Base-by-base conservation (phyloP, 2,888 invertebrate species). In the Glaucopsyche alexis region DNA sequence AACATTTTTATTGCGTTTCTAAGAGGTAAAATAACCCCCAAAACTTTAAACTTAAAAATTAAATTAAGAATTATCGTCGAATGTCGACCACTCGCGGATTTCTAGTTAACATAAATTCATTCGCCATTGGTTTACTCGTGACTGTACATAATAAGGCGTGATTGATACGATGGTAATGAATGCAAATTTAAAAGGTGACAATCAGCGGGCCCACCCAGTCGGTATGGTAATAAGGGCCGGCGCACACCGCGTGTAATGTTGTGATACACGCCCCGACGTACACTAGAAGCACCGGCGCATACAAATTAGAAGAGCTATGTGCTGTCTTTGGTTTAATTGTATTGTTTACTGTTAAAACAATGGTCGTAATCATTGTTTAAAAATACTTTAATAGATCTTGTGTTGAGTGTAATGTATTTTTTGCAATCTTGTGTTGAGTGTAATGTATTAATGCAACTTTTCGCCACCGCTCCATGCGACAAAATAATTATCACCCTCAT, bases 181-280 rank as follows among this genome's bases (percentile, higher is more conserved):
- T 91, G 91, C 87, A 91, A 91, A 91, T 91, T 88, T 90, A 90
- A 88, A 89, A 88, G 88, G 90, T 89, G 91, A 91, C 90, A 90
- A 90, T 89, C 87, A 88, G 87, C 85, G 84, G 85, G 87, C 81
- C 89, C 89, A 89, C 89, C 90, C 90, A 89, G 86, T 29, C 60
- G 38, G 38, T 60, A 38, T 60, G 60, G 60, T 60, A 60, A 60
- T 60, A 7, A 47, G 47, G 47, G 13, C 47, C 47, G 47, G 47
- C 11, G 13, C 47, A 47, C 47, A 47, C 47, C 13, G 47, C 47
- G 47, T 66, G 7, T 66, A 66, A 40, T 66, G 29, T n/a, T 13
- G 47, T 47, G 13, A 47, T 38, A 60, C 29, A 60, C 60, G 60
- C 60, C 60, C 60, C 13, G 29, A 29, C 29, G 29, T 4, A 29